A percentile compares a stretch with the other conserved stretches of the same genome.
Evolutionary conservation across 1,140 invertebrate genomes (phyloP).

Genomic region (Heliconius hermathena): DNA sequence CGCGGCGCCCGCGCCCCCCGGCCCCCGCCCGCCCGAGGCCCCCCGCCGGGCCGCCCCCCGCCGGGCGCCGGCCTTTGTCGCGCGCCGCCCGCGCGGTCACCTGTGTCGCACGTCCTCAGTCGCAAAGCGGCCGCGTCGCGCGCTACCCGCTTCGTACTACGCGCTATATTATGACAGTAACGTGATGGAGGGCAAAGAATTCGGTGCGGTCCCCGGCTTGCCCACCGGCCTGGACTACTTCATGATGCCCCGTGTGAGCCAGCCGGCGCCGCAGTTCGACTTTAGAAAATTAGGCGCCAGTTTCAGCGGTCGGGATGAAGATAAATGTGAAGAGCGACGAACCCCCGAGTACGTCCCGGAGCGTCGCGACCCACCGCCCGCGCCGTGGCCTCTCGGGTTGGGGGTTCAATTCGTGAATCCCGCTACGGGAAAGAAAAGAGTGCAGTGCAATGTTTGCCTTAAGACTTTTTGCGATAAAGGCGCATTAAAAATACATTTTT

Average conservation of each 20-base stretch:
- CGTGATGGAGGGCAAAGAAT: conserved; percentile 78
- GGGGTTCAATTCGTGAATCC: conserved; percentile 96
- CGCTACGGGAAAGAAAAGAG: conserved; percentile 96
- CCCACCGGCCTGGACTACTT: conserved; percentile 79
- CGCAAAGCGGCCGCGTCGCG: conserved; percentile 77
- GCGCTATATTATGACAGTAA: conserved; percentile 67
- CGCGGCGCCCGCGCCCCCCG: conserved; percentile 64
- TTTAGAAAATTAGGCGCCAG: conserved; percentile 80
- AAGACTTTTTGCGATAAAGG: conserved; percentile 99
- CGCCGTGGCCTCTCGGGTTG: conserved; percentile 88
- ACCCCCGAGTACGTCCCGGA: conserved; percentile 68
- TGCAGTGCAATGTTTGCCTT: conserved; percentile 98
- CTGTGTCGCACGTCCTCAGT: conserved; percentile 80
- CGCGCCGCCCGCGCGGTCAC: conserved; percentile 76
- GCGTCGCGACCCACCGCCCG: conserved; percentile 66
- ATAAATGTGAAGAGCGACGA: conserved; percentile 66
- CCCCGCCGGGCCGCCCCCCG: conserved; percentile 40
- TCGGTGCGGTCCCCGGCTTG: conserved; percentile 70
- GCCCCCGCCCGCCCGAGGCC: conserved; percentile 33
- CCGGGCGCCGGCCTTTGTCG: conserved; percentile 64
- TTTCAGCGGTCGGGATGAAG: conserved; percentile 74
- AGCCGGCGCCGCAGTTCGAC: conserved; percentile 77
- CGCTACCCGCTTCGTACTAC: conserved; percentile 69
- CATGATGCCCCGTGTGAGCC: conserved; percentile 75
- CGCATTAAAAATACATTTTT: conserved; percentile 99